These are phyloP conservation scores for Metalampra italica DNA, from an alignment of 2,888 invertebrate genomes.

Conservation along the genomic window DNA sequence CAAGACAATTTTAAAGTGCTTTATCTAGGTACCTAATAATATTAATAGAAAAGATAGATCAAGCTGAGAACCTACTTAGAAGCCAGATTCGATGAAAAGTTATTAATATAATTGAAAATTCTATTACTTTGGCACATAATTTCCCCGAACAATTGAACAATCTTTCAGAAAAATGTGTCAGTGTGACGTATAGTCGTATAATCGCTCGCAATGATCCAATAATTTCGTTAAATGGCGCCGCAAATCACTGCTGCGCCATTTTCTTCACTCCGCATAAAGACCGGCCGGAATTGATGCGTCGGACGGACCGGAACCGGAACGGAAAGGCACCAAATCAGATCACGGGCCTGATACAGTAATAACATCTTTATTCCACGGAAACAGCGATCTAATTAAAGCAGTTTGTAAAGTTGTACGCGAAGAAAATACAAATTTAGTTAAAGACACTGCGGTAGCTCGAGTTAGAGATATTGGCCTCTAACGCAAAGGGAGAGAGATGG, in stretches of 20 bases:
- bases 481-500: neutral
- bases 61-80: too few species aligned
- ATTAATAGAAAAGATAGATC: too few species aligned
- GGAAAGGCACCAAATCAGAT: neutral
- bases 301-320: neutral
- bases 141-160: too few species aligned
- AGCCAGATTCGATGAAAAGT: too few species aligned
- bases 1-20: too few species aligned
- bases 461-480: neutral
- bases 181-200: too few species aligned
- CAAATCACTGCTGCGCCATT: neutral
- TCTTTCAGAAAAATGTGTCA: too few species aligned
- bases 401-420: neutral
- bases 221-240: neutral
- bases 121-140: too few species aligned
- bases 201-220: neutral
- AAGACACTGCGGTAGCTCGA: neutral
- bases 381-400: neutral
- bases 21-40: too few species aligned
- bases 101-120: too few species aligned
- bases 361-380: neutral
- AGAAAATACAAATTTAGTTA: neutral
- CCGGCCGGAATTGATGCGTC: neutral
- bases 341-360: neutral
- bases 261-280: neutral